phyloP scores from a whole-genome alignment of 2,113 vertebrate species.

The Brachypodius melanocephalos region DNA sequence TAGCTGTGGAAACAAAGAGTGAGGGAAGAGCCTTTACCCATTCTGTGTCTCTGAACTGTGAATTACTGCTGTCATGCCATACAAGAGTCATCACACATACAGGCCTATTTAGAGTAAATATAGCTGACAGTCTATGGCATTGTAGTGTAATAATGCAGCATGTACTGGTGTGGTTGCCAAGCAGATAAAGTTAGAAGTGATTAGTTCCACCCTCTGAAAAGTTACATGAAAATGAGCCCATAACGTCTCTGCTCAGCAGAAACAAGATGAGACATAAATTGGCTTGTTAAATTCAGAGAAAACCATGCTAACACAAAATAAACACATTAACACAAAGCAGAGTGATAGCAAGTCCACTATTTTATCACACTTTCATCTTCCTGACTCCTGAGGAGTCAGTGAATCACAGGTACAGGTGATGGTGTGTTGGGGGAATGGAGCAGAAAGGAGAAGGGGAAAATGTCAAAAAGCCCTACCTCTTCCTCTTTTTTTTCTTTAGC shows the following conservation, averaged over 20 bases:
- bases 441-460: not conserved
- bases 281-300: not conserved
- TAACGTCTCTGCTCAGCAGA: not conserved
- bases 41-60: not conserved
- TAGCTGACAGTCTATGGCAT: not conserved
- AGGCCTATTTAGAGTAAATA: not conserved
- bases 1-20: not conserved
- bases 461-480: not conserved
- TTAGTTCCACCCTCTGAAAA: not conserved
- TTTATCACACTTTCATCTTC: not conserved
- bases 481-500: not conserved
- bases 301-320: not conserved
- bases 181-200: not conserved
- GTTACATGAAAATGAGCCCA: not conserved
- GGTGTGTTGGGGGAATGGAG: not conserved
- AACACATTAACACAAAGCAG: not conserved
- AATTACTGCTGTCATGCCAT: not conserved
- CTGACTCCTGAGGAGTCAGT: not conserved
- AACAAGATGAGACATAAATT: not conserved
- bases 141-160: not conserved
- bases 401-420: not conserved
- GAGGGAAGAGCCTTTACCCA: not conserved
- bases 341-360: not conserved
- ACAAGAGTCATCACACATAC: fast-evolving
- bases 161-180: not conserved